phyloP scores from a whole-genome alignment of 2,113 vertebrate genomes.

The Benthochromis sp. region DNA sequence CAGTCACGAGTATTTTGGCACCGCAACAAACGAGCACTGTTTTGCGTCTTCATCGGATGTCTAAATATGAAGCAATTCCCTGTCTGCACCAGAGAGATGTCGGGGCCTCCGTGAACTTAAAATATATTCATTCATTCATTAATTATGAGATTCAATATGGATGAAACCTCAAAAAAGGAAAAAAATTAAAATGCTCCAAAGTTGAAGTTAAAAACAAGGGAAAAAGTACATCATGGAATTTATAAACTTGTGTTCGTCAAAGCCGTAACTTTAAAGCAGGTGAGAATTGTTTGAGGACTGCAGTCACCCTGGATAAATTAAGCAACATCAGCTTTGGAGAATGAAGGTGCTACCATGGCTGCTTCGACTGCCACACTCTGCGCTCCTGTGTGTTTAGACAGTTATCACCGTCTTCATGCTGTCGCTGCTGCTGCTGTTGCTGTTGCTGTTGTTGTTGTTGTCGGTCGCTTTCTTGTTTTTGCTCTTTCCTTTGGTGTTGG shows the following conservation, averaged over 20 bases:
- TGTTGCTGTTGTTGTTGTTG: constrained; percentile 15
- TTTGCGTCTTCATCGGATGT: background rate
- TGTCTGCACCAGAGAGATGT: background rate
- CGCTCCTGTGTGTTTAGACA: background rate
- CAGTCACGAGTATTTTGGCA: background rate
- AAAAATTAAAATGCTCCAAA: background rate
- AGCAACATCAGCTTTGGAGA: background rate
- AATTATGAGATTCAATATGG: background rate
- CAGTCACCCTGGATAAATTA: background rate
- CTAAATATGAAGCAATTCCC: background rate
- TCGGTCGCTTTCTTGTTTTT: constrained; percentile 53
- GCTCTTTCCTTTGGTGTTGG: constrained; percentile 63
- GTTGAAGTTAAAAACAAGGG: background rate
- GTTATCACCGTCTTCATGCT: constrained; percentile 12
- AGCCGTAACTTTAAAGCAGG: background rate
- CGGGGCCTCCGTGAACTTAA: background rate
- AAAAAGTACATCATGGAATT: background rate
- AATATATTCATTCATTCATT: background rate
- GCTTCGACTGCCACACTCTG: background rate
- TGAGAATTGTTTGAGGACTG: background rate
- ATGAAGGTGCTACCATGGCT: constrained; percentile 2
- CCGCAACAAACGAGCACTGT: background rate
- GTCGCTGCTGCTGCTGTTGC: background rate
- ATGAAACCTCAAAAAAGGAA: background rate
- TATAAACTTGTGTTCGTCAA: background rate